phyloP scores from a whole-genome alignment of 2,797 vertebrate genomes.

The Luscinia megarhynchos region DNA sequence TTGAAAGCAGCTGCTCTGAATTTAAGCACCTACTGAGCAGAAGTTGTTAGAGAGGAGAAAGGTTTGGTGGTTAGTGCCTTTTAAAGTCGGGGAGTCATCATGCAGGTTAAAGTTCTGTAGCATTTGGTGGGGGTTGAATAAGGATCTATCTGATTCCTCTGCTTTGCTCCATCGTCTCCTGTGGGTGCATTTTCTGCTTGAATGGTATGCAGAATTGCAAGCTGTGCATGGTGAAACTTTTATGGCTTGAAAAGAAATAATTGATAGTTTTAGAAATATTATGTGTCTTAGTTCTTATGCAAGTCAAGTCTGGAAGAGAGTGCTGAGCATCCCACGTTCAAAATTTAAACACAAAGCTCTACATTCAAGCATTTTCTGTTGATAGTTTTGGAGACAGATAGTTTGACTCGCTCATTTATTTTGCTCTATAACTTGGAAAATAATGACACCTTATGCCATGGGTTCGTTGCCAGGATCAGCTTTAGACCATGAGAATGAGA shows the following conservation, averaged over 20 bases:
- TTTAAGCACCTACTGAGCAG: not conserved
- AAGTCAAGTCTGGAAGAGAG: not conserved
- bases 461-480: not conserved
- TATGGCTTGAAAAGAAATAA: not conserved
- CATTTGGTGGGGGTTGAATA: not conserved
- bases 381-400: not conserved
- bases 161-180: not conserved
- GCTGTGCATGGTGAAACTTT: not conserved
- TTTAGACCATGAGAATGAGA: not conserved
- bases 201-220: not conserved
- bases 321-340: rapidly evolving
- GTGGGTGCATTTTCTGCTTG: not conserved
- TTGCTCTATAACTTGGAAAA: not conserved
- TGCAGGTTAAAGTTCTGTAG: not conserved
- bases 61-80: not conserved
- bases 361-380: not conserved
- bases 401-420: not conserved
- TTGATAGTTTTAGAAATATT: not conserved
- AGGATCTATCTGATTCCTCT: not conserved
- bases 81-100: not conserved
- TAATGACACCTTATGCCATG: not conserved
- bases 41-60: not conserved
- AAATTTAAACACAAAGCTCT: not conserved
- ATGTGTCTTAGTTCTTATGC: not conserved
- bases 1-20: not conserved